Evolutionary conservation across 2,797 vertebrate species (phyloP), one percentile per base, ranked within the genome.

Genomic region (Gymnothorax reevesii): DNA sequence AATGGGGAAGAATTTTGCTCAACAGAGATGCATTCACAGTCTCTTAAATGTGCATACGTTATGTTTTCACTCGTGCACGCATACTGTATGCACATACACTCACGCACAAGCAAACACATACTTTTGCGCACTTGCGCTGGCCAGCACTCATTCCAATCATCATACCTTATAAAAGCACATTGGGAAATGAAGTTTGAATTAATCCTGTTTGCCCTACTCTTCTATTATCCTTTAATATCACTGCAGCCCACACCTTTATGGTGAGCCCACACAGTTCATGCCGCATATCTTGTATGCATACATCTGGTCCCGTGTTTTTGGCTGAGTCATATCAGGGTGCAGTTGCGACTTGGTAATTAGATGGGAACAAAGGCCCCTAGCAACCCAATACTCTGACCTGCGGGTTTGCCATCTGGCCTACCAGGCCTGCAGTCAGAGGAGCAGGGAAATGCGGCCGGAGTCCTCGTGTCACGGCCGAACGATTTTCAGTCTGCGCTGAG

Each of bases 351-450:
- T 17, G 7, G 77, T 80, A 80, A 80, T 80, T 52, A 33, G 77
- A 8, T 22, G 52, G 49, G 77, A 80, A 80, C 49, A 80, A 55
- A 25, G 52, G 27, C 77, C 33, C 17, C 17, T 1, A 55, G 77
- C 54, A 80, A 80, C 77, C 77, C 52, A 52, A 80, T 13, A 22
- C 77, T 7, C 49, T 80, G 52, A 54, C 77, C 77, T 55, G 77
- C 77, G 20, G 77, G 2, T 80, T n/a, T 55, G 52, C 77, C 77
- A 80, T 80, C 77, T 80, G 77, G 77, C 20, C 49, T 54, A 52
- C 77, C 49, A n/a, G 49, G 77, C 77, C 3, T 9, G 9, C 77
- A 7, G 49, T 33, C 73, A 6, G 13, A 52, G 3, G 13, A 77
- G 33, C 73, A n/a, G 6, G 52, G 77, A 42, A 7, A 17, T 49